Base-by-base conservation (phyloP, 2,113 vertebrate species). In the Pomatorhinus ruficollis region DNA sequence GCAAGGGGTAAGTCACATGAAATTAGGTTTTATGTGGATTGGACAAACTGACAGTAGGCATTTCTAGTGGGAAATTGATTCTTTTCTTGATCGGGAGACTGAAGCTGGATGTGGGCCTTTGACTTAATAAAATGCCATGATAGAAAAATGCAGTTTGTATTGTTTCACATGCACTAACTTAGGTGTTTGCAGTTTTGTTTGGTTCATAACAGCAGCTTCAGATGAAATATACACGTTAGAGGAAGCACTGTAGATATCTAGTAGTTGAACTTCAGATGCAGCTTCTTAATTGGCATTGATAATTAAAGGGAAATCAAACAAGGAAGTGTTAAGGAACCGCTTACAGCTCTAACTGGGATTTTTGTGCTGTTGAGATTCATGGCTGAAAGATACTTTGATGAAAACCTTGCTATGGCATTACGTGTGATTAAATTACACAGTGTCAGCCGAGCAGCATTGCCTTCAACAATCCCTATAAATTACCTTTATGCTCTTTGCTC, bases 1-100 rank as follows among this genome's bases (percentile, higher is more conserved):
- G 5, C 9, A 28, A 18, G 4, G 17, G 4, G 7, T 83, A 44
- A 76, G 61, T 23, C 23, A 49, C 86, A 91, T 75, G 65, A 94
- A 96, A 93, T 97, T 65, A 79, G 53, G 24, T 45, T 96, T 96
- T 95, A 40, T 89, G 75, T 60, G 88, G 39, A 35, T 75, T 90
- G 92, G 81, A 71, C 64, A 83, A 92, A 86, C 11, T 82, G 80
- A 33, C 49, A 95, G 63, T 60, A 83, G 82, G 66, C 47, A 64
- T 70, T 96, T 83, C 40, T 75, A 6, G 49, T 56, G 42, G 64
- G 44, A 76, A 71, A 70, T 33, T 16, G 31, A 49, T 74, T 87
- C 13, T 2, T 84, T 65, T 93, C 81, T 61, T 75, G 23, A 63
- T 59, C 37, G n/a, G 28, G 64, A 68, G 52, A 12, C 9, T 83